phyloP scores from a whole-genome alignment of 37 sponge, comb jelly and placozoan genomes.

The Cliona cf. orientalis region DNA sequence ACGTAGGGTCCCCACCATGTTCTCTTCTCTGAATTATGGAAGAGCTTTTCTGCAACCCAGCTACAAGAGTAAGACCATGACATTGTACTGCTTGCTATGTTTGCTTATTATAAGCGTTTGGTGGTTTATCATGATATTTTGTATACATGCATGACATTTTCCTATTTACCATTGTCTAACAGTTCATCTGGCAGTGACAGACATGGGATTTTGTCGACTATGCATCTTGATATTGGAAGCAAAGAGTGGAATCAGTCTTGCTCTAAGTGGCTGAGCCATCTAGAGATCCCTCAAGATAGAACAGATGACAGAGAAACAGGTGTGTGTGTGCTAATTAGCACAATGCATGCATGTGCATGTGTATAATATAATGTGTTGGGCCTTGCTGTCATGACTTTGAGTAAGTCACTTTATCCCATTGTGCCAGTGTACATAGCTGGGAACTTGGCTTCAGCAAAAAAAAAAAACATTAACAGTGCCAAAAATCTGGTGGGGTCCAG shows the following conservation, averaged over 20 bases:
- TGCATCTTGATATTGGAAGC: not conserved
- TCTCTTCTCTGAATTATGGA: not conserved
- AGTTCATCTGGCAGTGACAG: not conserved
- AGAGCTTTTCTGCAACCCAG: constrained; percentile 9
- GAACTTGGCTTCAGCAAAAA: too few species aligned
- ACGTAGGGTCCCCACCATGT: not conserved
- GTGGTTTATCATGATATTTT: not conserved
- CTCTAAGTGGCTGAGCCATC: not conserved
- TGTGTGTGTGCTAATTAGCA: not conserved
- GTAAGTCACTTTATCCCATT: too few species aligned
- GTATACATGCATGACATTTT: not conserved
- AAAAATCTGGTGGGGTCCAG: not conserved
- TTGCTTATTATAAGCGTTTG: not conserved
- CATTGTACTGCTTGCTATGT: not conserved
- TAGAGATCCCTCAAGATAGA: not conserved
- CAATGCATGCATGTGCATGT: too few species aligned
- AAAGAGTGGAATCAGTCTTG: constrained; percentile 4
- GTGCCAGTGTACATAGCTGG: too few species aligned
- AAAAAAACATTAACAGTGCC: too few species aligned
- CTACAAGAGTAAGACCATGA: constrained; percentile 6
- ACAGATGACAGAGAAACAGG: not conserved
- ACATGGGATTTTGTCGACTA: constrained; percentile 18
- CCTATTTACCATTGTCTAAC: not conserved
- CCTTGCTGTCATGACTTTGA: too few species aligned
- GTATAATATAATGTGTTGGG: too few species aligned